Conservation (phyloP, 2,113 vertebrate species). For the Apteryx mantelli region DNA sequence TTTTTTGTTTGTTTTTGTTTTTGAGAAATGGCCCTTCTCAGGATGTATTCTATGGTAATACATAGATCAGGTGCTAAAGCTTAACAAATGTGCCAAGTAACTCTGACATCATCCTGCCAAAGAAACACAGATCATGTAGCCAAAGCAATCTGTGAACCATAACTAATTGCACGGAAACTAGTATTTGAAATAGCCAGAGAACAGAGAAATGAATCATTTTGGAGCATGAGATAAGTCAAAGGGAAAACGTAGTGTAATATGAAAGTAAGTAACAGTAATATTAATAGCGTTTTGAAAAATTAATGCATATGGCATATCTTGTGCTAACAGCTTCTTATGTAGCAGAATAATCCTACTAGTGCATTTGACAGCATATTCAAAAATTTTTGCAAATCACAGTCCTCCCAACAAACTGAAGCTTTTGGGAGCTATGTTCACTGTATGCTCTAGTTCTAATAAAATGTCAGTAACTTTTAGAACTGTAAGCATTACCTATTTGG, state of each 20-base stretch:
- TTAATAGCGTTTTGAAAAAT: background rate
- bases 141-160: background rate
- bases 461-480: background rate
- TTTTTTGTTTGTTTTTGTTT: background rate
- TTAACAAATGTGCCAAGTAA: background rate
- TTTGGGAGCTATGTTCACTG: background rate
- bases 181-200: background rate
- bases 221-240: background rate
- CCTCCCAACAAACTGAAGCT: background rate
- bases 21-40: background rate
- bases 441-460: background rate
- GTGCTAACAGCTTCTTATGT: background rate
- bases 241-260: background rate
- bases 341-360: background rate
- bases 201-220: background rate
- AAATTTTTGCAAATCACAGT: background rate
- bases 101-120: background rate
- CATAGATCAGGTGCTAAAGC: background rate
- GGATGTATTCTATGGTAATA: background rate
- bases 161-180: background rate
- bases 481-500: background rate
- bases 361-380: background rate
- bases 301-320: background rate
- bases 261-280: background rate
- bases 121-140: background rate